Percentiles rank a stretch among this genome's conserved stretches.
Evolutionary conservation across 2,797 vertebrate genomes (phyloP).

Genomic region (Harpagifer antarcticus): DNA sequence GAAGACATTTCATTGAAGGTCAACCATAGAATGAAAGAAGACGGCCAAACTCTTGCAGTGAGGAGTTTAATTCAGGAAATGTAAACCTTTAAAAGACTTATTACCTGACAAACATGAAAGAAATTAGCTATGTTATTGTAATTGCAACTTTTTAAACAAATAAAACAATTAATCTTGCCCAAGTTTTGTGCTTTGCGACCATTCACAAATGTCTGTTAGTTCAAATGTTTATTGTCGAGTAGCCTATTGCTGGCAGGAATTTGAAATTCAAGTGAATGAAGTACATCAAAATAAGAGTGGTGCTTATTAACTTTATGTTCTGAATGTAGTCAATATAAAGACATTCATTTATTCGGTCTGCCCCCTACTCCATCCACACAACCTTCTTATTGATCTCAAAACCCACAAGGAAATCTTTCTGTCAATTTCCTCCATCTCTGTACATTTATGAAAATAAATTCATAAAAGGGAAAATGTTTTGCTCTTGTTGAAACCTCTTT

Average conservation of each 20-base stretch:
- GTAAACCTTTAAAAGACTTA: constrained; percentile 2
- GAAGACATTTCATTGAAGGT: constrained; percentile 10
- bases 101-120: background rate
- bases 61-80: constrained; percentile 31
- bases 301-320: background rate
- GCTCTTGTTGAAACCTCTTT: background rate
- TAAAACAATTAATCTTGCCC: background rate
- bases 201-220: no score
- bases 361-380: background rate
- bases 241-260: no score
- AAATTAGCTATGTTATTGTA: no score
- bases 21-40: constrained; percentile 7
- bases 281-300: no score
- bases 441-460: no score
- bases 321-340: background rate
- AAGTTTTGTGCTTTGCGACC: no score
- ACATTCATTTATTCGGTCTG: background rate
- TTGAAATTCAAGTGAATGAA: no score
- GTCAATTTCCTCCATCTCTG: background rate
- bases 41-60: background rate
- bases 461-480: background rate
- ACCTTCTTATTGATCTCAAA: background rate
- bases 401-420: background rate
- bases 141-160: background rate
- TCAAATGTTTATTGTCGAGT: no score